These are phyloP conservation scores for Stichopus chloronotus DNA, from an alignment of 35 echinoderm and acorn worm genomes.

Conservation along the genomic window DNA sequence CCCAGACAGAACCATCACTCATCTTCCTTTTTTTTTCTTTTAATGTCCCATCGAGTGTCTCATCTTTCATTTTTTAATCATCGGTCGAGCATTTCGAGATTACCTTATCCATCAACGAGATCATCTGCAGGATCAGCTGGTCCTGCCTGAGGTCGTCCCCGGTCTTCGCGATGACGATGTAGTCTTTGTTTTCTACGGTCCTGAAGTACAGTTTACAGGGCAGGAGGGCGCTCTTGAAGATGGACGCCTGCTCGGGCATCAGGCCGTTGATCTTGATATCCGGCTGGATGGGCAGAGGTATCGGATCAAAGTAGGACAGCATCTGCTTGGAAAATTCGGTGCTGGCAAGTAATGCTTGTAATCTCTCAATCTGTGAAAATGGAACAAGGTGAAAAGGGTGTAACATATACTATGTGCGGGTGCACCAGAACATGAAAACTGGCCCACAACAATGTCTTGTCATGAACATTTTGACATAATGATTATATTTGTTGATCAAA, in stretches of 20 bases:
- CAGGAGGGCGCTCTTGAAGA: slow-evolving; percentile 94
- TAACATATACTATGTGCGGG: no score
- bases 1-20: not conserved
- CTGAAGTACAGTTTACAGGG: slow-evolving; percentile 88
- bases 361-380: slow-evolving; percentile 81
- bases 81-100: not conserved
- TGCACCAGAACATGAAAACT: no score
- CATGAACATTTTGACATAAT: no score
- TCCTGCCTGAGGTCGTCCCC: slow-evolving; percentile 98
- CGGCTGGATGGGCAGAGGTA: slow-evolving; percentile 81
- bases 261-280: slow-evolving; percentile 81
- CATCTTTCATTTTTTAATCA: not conserved
- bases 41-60: no score
- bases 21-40: no score
- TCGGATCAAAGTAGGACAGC: slow-evolving; percentile 82
- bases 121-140: slow-evolving; percentile 96
- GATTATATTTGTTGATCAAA: no score
- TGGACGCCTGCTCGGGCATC: slow-evolving; percentile 73
- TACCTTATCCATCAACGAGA: slow-evolving; percentile 97
- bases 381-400: no score
- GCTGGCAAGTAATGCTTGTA: slow-evolving; percentile 81
- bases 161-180: slow-evolving; percentile 90
- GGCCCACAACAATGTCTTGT: no score
- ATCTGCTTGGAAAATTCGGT: slow-evolving; percentile 71
- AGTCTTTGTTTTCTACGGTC: slow-evolving; percentile 76